Evolutionary conservation across 1,140 invertebrate genomes (phyloP).

Genomic region (Thaumatotibia leucotreta): DNA sequence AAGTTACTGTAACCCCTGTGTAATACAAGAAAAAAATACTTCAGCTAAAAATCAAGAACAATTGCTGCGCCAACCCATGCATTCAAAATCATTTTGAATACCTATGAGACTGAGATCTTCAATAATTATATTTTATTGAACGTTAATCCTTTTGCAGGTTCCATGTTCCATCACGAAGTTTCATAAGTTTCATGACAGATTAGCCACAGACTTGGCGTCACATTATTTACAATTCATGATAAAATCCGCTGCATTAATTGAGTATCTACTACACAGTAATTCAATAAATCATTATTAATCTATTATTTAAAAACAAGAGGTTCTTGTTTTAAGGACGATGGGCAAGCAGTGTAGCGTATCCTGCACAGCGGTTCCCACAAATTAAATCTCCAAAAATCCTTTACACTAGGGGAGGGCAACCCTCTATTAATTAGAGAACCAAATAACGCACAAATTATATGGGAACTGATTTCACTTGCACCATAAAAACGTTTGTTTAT

Average conservation of each 20-base stretch:
- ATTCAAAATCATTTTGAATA: neutral
- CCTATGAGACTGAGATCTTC: too few relatives aligned
- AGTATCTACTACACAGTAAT: too few relatives aligned
- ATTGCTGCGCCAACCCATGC: neutral
- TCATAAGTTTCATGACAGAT: too few relatives aligned
- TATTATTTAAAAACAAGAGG: constrained; percentile 31
- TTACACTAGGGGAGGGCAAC: constrained; percentile 35
- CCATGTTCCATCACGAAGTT: too few relatives aligned
- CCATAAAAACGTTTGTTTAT: neutral
- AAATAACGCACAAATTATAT: constrained; percentile 54
- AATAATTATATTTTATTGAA: neutral
- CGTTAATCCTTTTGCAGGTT: too few relatives aligned
- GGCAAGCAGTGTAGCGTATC: constrained; percentile 33
- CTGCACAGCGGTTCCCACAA: constrained; percentile 49
- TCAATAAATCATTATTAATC: too few relatives aligned
- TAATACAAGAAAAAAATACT: constrained; percentile 20
- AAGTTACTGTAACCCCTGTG: constrained; percentile 26
- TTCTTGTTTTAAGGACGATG: constrained; percentile 26
- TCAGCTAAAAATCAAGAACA: neutral
- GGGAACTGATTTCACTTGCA: constrained; percentile 39
- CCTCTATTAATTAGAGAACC: constrained; percentile 52
- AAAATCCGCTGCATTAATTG: too few relatives aligned
- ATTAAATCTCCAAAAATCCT: constrained; percentile 42
- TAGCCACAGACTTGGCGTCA: too few relatives aligned
- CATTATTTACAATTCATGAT: too few relatives aligned